Evolutionary conservation across 2,888 invertebrate species (phyloP).

Genomic region (Cryptocheilus praepositus): DNA sequence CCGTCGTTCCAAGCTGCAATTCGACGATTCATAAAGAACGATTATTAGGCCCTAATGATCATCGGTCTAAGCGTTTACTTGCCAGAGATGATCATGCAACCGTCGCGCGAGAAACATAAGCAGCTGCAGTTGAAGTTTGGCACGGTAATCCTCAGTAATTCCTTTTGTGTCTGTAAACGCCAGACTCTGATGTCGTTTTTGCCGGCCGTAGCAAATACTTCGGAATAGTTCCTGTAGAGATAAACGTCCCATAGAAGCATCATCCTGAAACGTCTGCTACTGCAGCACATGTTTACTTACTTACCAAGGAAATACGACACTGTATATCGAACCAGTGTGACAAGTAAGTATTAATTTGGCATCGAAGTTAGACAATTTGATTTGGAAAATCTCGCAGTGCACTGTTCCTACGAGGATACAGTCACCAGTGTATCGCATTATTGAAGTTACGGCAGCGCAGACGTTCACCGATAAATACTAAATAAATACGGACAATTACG

Average conservation of each 20-base stretch:
- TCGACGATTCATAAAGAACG: background rate
- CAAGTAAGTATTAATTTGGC: constrained; percentile 86
- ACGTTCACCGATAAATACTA: constrained; percentile 78
- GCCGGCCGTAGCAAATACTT: constrained; percentile 92
- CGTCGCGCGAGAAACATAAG: constrained; percentile 86
- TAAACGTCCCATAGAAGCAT: background rate
- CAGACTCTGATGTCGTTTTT: constrained; percentile 91
- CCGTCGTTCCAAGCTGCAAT: constrained; percentile 87
- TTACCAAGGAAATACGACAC: constrained; percentile 89
- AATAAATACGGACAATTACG: background rate
- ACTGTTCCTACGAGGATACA: constrained; percentile 86
- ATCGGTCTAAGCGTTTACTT: constrained; percentile 22
- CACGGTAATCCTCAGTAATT: constrained; percentile 88
- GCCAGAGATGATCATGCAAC: constrained; percentile 88
- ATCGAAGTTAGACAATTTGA: constrained; percentile 82
- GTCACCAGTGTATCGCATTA: constrained; percentile 79
- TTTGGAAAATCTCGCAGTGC: constrained; percentile 87
- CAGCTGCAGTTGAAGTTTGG: constrained; percentile 92
- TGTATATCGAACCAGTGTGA: constrained; percentile 87
- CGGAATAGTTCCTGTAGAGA: constrained; percentile 82
- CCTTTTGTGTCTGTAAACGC: constrained; percentile 85
- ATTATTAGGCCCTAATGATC: background rate
- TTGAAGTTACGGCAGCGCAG: constrained; percentile 84
- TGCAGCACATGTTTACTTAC: constrained; percentile 51
- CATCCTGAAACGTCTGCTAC: constrained; percentile 10